Evolutionary conservation across 2,113 vertebrate genomes (phyloP), one percentile per base, ranked within the genome.

Genomic region (Urocitellus parryii): DNA sequence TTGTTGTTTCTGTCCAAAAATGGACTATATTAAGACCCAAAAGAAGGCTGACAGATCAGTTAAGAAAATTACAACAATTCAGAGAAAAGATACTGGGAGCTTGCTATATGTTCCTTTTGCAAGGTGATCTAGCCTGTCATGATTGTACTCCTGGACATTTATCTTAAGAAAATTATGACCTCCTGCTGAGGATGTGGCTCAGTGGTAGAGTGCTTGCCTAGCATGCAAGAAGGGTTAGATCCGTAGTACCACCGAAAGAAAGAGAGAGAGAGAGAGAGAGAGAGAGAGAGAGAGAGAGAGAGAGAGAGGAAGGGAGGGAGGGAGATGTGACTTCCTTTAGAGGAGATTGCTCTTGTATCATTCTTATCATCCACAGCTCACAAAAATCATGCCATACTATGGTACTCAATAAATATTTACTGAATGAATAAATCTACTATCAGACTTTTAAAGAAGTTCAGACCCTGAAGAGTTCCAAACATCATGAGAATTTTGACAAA

Each of bases 401-500:
- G 76, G 16, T 2, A 8, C 17, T 87, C 17, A 48, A 27, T 32
- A 91, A 51, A 74, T 88, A 20, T 82, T 93, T 91, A 87, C 48
- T 79, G 10, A 83, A 81, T 82, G 12, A 94, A 65, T 82, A 95
- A 91, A 67, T 72, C 63, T 84, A 63, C 37, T 79, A 58, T 48
- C 39, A 74, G 39, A 70, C 12, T 72, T 93, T 90, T 27, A 80
- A 74, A 80, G 12, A 88, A 51, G 78, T 27, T 72, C 9, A 90
- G 24, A 83, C 12, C 25, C 76, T 70, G 16, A 78, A 87, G 12
- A 58, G 14, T 39, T 77, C n/a, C 39, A 90, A 42, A 67, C 10
- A 61, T n/a, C 51, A 84, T 22, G 37, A 3, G 76, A 4, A 80
- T 56, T 70, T 45, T 68, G 87, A 95, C 29, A 91, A 25, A 81